Evolutionary conservation across 2,113 vertebrate genomes (phyloP).

Genomic region (Acrocephalus kingi): DNA sequence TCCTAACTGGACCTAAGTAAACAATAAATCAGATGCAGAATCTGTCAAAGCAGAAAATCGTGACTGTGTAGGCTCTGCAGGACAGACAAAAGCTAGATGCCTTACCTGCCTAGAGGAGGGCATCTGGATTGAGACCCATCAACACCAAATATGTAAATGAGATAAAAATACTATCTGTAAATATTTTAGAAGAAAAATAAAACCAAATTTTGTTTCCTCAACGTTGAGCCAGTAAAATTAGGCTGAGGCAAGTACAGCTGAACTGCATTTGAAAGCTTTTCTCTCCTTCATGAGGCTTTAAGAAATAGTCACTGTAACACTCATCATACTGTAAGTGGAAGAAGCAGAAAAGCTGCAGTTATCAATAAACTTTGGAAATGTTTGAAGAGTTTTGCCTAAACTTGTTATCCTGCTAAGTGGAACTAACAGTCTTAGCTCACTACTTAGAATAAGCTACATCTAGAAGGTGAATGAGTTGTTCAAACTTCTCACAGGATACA

Average conservation of each 20-base stretch:
- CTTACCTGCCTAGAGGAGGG: not conserved
- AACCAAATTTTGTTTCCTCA: not conserved
- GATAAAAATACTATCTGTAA: not conserved
- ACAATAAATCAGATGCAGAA: not conserved
- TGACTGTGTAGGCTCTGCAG: not conserved
- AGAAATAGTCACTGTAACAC: not conserved
- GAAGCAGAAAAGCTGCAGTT: not conserved
- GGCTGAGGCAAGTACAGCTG: not conserved
- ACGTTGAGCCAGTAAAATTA: not conserved
- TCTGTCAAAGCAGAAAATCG: accelerated
- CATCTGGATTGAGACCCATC: not conserved
- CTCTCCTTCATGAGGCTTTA: not conserved
- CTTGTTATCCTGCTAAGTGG: not conserved
- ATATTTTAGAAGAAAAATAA: not conserved
- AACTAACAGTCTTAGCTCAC: not conserved
- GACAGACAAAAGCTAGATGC: not conserved
- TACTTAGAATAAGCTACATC: not conserved
- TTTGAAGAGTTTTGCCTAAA: not conserved
- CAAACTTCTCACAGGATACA: not conserved
- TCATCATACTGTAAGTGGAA: not conserved
- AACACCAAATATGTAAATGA: not conserved
- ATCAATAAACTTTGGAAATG: not conserved
- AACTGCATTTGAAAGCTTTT: not conserved
- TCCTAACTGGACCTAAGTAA: not conserved
- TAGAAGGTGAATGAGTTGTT: not conserved